A percentile compares a stretch with the other conserved stretches of the same genome.
Conservation (phyloP, 1,140 invertebrate genomes). For the Papilio xuthus region DNA sequence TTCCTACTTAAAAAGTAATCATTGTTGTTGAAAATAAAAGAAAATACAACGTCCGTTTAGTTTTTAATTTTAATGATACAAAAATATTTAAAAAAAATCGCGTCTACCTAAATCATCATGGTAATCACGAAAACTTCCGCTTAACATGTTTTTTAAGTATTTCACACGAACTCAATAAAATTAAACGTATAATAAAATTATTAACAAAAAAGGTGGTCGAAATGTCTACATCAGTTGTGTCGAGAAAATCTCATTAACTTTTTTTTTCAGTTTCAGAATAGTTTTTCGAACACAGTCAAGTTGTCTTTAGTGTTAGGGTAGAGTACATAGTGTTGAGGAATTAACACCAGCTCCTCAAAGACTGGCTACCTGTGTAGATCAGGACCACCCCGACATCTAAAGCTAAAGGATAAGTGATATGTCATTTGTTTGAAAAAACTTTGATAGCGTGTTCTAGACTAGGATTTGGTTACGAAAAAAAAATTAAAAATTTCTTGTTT, state of each 20-base stretch:
- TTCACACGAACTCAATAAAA: too few species aligned
- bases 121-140: too few species aligned
- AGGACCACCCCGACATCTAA: conserved; percentile 41
- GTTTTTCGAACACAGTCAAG: conserved; percentile 53
- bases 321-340: conserved; percentile 45
- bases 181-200: neutral
- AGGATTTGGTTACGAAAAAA: neutral
- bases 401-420: neutral
- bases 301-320: conserved; percentile 49
- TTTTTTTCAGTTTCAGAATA: conserved; percentile 49
- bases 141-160: too few species aligned
- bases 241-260: conserved; percentile 60
- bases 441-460: conserved; percentile 44
- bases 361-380: conserved; percentile 54
- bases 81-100: too few species aligned
- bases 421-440: conserved; percentile 25
- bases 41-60: too few species aligned
- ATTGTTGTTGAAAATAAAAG: too few species aligned
- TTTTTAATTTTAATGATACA: conserved; percentile 12
- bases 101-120: too few species aligned
- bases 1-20: too few species aligned
- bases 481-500: neutral
- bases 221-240: conserved; percentile 56
- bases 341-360: conserved; percentile 48
- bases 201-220: conserved; percentile 46